Conservation (phyloP, 2,113 vertebrate species). For the Poicephalus gulielmi region DNA sequence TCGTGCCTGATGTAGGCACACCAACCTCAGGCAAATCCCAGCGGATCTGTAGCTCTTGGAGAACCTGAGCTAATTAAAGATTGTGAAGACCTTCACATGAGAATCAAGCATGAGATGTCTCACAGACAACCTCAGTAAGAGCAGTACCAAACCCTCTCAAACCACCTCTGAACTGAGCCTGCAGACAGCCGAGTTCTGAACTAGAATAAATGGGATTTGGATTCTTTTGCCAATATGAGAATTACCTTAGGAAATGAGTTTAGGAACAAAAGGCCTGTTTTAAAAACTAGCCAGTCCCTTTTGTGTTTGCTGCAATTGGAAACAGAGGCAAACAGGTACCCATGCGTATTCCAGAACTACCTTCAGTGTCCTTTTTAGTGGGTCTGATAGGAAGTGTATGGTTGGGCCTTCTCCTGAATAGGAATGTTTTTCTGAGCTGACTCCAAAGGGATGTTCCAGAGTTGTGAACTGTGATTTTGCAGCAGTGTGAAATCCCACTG, state of each 20-base stretch:
- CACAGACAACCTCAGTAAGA: background rate
- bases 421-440: background rate
- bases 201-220: background rate
- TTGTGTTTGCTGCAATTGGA: background rate
- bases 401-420: background rate
- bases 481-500: background rate
- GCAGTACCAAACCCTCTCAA: background rate
- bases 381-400: background rate
- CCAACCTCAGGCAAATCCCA: background rate
- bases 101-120: background rate
- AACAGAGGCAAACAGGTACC: background rate
- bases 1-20: background rate
- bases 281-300: background rate
- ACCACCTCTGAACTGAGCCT: background rate
- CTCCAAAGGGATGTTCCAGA: slow-evolving; percentile 8
- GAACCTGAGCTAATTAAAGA: background rate
- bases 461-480: slow-evolving; percentile 21
- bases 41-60: background rate
- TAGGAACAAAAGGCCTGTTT: background rate
- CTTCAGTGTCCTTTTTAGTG: background rate
- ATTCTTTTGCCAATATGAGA: background rate
- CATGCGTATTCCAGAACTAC: background rate
- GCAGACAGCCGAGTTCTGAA: rapidly evolving
- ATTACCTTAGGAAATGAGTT: background rate
- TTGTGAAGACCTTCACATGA: background rate